Percentiles rank a stretch among this genome's conserved stretches.
These are phyloP conservation scores for Acanthoscelides obtectus DNA, from an alignment of 2,888 invertebrate species.

Conservation along the genomic window DNA sequence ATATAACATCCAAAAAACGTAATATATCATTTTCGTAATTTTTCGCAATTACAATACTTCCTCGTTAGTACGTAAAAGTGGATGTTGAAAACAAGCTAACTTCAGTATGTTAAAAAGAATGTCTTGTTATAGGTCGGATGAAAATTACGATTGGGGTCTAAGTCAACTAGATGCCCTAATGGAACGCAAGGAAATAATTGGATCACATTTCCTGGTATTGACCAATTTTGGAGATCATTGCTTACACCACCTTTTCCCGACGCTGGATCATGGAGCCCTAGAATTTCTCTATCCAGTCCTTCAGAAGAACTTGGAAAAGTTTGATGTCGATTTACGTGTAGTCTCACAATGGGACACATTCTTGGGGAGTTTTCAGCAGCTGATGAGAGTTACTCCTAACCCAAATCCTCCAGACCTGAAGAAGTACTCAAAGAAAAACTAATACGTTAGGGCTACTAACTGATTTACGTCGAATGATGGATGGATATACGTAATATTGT, in stretches of 20 bases:
- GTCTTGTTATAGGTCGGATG: slow-evolving; percentile 40
- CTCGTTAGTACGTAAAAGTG: too few species aligned
- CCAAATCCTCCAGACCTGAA: slow-evolving; percentile 32
- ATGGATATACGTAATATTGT: too few species aligned
- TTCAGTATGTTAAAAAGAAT: too few species aligned
- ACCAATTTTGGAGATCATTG: slow-evolving; percentile 76
- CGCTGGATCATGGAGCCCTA: slow-evolving; percentile 71
- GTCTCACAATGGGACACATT: slow-evolving; percentile 57
- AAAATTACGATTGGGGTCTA: slow-evolving; percentile 69
- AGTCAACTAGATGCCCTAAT: slow-evolving; percentile 71
- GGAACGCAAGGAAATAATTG: slow-evolving; percentile 65
- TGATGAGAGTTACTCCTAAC: slow-evolving; percentile 50
- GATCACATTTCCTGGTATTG: slow-evolving; percentile 62
- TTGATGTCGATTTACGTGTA: slow-evolving; percentile 52
- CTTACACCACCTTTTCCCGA: slow-evolving; percentile 79
- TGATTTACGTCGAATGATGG: too few species aligned
- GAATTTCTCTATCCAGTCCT: slow-evolving; percentile 62
- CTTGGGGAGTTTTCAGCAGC: slow-evolving; percentile 63
- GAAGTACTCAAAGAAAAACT: slow-evolving; percentile 16
- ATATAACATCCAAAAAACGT: too few species aligned
- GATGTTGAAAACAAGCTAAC: too few species aligned
- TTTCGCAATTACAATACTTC: too few species aligned
- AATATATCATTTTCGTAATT: too few species aligned
- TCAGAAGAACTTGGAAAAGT: slow-evolving; percentile 58
- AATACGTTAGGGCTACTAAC: too few species aligned